A percentile compares a stretch with the other conserved stretches of the same genome.
Conservation (phyloP, 2,797 vertebrate species). For the Danio tinwini region DNA sequence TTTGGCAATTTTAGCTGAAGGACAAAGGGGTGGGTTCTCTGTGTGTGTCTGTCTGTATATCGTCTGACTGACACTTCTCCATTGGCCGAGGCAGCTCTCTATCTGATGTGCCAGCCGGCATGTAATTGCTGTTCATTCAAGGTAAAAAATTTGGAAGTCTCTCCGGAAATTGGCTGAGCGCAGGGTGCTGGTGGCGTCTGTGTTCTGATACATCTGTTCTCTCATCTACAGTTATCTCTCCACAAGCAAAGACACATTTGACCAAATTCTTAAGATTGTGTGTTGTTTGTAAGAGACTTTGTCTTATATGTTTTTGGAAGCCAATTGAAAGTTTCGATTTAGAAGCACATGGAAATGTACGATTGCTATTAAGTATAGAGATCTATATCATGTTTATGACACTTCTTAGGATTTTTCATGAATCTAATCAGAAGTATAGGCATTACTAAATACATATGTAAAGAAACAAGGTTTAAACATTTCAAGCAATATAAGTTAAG, state of each 20-base stretch:
- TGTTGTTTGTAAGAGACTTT: background rate
- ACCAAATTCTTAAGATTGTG: constrained; percentile 27
- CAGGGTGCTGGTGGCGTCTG: constrained; percentile 66
- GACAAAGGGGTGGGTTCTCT: background rate
- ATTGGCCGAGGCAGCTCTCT: constrained; percentile 65
- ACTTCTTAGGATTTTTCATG: too few species aligned
- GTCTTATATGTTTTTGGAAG: background rate
- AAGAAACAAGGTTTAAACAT: too few species aligned
- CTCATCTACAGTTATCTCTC: constrained; percentile 56
- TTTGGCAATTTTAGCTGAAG: constrained; percentile 2
- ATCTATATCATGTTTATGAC: background rate
- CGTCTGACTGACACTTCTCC: constrained; percentile 73
- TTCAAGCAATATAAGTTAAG: too few species aligned
- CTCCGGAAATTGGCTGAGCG: constrained; percentile 74
- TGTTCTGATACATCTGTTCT: constrained; percentile 58
- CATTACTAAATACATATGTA: too few species aligned
- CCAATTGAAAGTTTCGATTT: background rate
- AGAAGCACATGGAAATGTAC: background rate
- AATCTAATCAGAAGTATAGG: too few species aligned
- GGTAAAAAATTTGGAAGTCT: constrained; percentile 69
- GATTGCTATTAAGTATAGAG: background rate
- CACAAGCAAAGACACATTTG: constrained; percentile 57
- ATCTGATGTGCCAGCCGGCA: constrained; percentile 69
- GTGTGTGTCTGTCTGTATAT: constrained; percentile 58
- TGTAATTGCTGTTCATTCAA: constrained; percentile 67